Evolutionary conservation across 2,113 vertebrate species (phyloP).

Genomic region (Drymodes brunneopygia): DNA sequence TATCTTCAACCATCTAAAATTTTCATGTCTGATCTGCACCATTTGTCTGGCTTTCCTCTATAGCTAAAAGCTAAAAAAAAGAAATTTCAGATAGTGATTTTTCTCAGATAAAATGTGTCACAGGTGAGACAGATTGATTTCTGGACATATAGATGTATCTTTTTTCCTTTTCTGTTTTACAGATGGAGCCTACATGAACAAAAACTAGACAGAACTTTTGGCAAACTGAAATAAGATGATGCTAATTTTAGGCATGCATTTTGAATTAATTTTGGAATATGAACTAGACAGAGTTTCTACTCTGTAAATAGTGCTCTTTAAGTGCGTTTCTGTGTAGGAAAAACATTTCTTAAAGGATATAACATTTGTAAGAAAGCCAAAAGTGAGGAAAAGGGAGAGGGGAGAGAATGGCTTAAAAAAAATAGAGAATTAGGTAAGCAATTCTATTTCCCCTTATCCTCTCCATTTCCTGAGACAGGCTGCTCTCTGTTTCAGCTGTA

Average conservation of each 20-base stretch:
- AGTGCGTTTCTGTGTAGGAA: not conserved
- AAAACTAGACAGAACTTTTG: not conserved
- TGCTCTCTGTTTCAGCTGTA: not conserved
- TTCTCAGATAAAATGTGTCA: not conserved
- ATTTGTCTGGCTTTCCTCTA: not conserved
- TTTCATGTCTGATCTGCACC: not conserved
- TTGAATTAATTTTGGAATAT: not conserved
- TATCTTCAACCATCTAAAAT: no score
- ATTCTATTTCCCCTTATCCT: not conserved
- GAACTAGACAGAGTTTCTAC: not conserved
- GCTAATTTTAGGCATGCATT: not conserved
- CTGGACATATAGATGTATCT: rapidly evolving
- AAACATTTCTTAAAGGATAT: not conserved
- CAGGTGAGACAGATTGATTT: not conserved
- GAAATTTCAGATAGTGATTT: not conserved
- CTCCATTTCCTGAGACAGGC: not conserved
- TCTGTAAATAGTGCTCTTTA: not conserved
- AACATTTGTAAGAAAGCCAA: not conserved
- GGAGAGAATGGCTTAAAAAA: not conserved
- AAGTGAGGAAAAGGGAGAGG: not conserved
- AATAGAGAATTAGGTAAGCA: not conserved
- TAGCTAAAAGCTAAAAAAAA: not conserved
- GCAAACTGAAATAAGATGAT: not conserved
- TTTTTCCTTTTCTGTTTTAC: not conserved
- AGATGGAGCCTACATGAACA: not conserved